phyloP scores from a whole-genome alignment of 2,888 invertebrate genomes.

The Steinernema hermaphroditum region DNA sequence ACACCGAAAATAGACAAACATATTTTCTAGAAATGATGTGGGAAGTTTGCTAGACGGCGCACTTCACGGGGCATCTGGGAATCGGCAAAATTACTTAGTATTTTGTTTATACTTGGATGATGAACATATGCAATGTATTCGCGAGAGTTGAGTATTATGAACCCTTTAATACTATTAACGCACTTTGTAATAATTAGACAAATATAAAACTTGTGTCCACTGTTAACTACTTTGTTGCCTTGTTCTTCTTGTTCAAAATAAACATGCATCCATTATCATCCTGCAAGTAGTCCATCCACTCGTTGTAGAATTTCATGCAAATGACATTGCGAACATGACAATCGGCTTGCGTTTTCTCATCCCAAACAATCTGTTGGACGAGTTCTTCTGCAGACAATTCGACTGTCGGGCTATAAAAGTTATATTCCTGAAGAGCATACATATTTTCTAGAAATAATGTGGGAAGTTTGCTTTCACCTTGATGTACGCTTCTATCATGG shows the following conservation, averaged over 20 bases:
- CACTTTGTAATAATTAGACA: too few species aligned
- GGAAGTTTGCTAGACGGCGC: background rate
- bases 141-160: too few species aligned
- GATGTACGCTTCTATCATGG: slow-evolving; percentile 13
- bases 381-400: slow-evolving; percentile 37
- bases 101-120: too few species aligned
- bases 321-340: slow-evolving; percentile 42
- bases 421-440: slow-evolving; percentile 46
- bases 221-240: background rate
- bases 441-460: background rate
- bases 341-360: slow-evolving; percentile 42
- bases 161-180: too few species aligned
- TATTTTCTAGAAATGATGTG: background rate
- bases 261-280: background rate
- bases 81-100: too few species aligned
- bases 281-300: background rate
- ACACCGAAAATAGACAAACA: too few species aligned
- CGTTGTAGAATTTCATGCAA: background rate
- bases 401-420: slow-evolving; percentile 36
- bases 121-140: too few species aligned
- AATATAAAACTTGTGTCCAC: too few species aligned
- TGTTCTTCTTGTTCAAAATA: slow-evolving; percentile 22
- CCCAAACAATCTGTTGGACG: slow-evolving; percentile 46
- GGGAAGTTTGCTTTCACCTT: background rate
- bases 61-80: too few species aligned